These are phyloP conservation scores for Matsumurasca onukii DNA, from an alignment of 1,140 invertebrate genomes.

Conservation along the genomic window DNA sequence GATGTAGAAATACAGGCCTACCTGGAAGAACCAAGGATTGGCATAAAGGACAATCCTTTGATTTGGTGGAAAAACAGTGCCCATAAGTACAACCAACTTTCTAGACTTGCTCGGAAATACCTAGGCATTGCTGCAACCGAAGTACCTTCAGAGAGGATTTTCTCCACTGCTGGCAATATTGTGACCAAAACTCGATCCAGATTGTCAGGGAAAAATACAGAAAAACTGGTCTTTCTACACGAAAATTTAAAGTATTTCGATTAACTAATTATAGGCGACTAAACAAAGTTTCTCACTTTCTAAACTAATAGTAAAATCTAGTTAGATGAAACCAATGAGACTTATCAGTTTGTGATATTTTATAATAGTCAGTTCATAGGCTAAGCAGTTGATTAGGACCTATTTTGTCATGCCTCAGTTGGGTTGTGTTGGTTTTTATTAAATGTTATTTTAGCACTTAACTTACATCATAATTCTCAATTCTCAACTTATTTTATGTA, in stretches of 20 bases:
- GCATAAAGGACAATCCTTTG: background rate
- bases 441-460: background rate
- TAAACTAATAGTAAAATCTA: too few species aligned
- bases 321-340: too few species aligned
- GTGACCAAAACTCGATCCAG: slow-evolving; percentile 23
- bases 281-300: background rate
- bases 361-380: too few species aligned
- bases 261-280: background rate
- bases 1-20: background rate
- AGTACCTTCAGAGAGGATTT: slow-evolving; percentile 40
- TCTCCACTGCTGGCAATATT: slow-evolving; percentile 40
- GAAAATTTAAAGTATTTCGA: slow-evolving; percentile 28
- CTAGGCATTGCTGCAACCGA: slow-evolving; percentile 38
- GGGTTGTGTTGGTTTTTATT: background rate
- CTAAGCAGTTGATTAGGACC: background rate
- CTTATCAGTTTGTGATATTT: too few species aligned
- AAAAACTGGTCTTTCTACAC: slow-evolving; percentile 34
- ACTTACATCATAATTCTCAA: background rate
- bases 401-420: background rate
- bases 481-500: too few species aligned
- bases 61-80: background rate
- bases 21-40: background rate
- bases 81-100: background rate
- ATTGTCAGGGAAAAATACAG: slow-evolving; percentile 33
- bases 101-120: slow-evolving; percentile 32